Evolutionary conservation across 2,113 vertebrate species (phyloP), one percentile per base, ranked within the genome.

Genomic region (Platichthys stellatus): DNA sequence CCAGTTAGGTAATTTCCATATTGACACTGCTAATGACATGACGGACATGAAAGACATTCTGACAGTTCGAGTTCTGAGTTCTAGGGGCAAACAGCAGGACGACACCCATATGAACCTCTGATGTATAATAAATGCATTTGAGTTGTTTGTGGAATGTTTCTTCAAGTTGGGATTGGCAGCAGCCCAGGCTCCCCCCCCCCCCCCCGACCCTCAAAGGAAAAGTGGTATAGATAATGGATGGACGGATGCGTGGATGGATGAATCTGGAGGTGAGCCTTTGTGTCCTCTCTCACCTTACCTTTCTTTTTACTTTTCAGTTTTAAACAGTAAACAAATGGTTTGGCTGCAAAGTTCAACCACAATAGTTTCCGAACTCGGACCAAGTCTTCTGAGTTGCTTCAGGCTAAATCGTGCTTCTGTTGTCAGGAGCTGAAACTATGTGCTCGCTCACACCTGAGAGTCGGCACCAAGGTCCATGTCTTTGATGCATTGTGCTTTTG

Each of bases 1-100:
- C 43, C 71, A 75, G 63, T 81, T 60, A 82, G 23, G 13, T 63
- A 2, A 79, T 66, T 78, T 82, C 68, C 63, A 76, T 69, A 58
- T 59, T 60, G 69, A 5, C 21, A 53, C 31, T 40, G 71, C 35
- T 71, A 57, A 80, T 72, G 67, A 63, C 59, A 53, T 71, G 38
- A 65, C 54, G 69, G 67, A 63, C 59, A 53, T 71, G 38, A 65
- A 59, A 18, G 70, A 5, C 23, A 71, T 12, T 24, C 15, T 9
- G 45, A 68, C 77, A 75, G 10, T 43, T 43, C 3, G 0, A 38
- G 7, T 38, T 38, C 9, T 38, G 31, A 38, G 72, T 18, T 69
- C 9, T 28, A 53, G 10, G n/a, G 26, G 54, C 2, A n/a, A 35
- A 68, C 24, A 76, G 53, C 57, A 53, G 18, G 26, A 63, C 10